Conservation (phyloP, 2,888 invertebrate genomes). For the Hecatera dysodea region DNA sequence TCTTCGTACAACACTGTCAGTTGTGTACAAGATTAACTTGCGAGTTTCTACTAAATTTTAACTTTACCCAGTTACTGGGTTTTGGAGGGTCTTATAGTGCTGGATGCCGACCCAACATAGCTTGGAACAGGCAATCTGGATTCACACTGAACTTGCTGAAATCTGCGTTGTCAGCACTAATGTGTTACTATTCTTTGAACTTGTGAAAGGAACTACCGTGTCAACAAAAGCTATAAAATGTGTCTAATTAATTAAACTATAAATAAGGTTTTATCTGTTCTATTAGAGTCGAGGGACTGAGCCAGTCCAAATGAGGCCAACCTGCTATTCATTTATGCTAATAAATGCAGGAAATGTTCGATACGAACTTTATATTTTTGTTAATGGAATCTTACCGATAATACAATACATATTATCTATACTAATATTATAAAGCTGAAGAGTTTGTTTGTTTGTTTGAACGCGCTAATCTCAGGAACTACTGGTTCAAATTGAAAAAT, state of each 20-base stretch:
- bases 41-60: neutral
- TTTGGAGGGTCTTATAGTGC: no score
- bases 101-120: no score
- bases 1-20: neutral
- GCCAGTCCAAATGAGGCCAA: conserved; percentile 36
- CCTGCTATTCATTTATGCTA: conserved; percentile 41
- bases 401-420: neutral
- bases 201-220: conserved; percentile 9
- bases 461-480: no score
- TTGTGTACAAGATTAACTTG: neutral
- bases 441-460: no score
- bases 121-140: no score
- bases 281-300: conserved; percentile 38
- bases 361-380: conserved; percentile 19
- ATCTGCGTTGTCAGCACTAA: neutral
- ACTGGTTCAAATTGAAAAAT: no score
- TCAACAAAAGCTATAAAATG: conserved; percentile 10
- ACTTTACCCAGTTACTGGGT: no score
- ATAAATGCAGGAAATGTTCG: conserved; percentile 24
- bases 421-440: no score
- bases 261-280: conserved; percentile 42
- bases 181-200: neutral
- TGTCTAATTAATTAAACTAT: conserved; percentile 31
- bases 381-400: neutral
- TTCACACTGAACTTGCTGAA: neutral